phyloP scores from a whole-genome alignment of 1,140 invertebrate species.

The Drosophila pseudoobscura region DNA sequence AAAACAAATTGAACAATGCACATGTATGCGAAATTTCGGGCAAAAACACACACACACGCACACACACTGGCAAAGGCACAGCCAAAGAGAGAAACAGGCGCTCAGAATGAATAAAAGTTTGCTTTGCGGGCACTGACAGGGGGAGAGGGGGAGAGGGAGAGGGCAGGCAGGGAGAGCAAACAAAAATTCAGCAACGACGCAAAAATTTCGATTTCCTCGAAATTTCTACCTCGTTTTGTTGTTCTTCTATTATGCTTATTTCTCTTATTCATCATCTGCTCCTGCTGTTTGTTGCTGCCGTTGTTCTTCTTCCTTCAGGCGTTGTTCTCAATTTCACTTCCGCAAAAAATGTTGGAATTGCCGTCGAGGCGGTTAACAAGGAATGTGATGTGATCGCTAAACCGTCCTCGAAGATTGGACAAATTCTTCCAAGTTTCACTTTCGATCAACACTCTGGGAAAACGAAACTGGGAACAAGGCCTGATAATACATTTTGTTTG shows the following conservation, averaged over 20 bases:
- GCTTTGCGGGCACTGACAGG: slow-evolving; percentile 22
- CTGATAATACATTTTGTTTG: slow-evolving; percentile 61
- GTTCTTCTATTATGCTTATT: slow-evolving; percentile 72
- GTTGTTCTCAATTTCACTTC: no score
- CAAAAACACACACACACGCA: slow-evolving; percentile 26
- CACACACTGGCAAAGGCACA: slow-evolving; percentile 11
- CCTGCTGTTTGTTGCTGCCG: slow-evolving; percentile 34
- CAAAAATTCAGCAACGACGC: slow-evolving; percentile 71
- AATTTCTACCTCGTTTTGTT: slow-evolving; percentile 60
- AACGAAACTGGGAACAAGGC: no score
- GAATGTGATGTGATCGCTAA: no score
- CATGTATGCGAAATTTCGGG: slow-evolving; percentile 29
- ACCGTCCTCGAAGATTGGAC: no score
- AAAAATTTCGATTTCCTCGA: slow-evolving; percentile 78
- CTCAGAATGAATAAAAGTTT: slow-evolving; percentile 43
- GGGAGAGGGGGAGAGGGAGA: no score
- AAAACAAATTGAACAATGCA: slow-evolving; percentile 65
- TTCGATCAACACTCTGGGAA: slow-evolving; percentile 36
- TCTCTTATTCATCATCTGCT: slow-evolving; percentile 20
- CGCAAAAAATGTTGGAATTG: no score
- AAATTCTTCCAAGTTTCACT: background rate
- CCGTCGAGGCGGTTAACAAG: no score
- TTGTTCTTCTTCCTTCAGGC: slow-evolving; percentile 31
- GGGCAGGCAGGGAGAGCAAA: slow-evolving; percentile 18
- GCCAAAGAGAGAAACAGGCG: slow-evolving; percentile 31